Evolutionary conservation across 2,888 invertebrate species (phyloP), one percentile per base, ranked within the genome.

Genomic region (Melinopterus prodromus): DNA sequence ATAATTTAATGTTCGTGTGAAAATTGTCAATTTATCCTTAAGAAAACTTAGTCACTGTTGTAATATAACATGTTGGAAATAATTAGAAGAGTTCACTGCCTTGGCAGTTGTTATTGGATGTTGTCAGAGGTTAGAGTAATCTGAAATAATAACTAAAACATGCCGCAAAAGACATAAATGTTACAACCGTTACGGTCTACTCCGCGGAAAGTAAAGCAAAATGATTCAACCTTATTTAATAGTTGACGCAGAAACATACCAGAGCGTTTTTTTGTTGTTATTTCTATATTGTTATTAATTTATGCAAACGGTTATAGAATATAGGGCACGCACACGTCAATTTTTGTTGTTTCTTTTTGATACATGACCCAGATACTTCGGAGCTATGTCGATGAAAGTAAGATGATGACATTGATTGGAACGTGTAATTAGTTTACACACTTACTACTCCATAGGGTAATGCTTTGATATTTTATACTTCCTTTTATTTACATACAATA

Each of bases 331-430:
- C 53, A 53, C 12, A 53, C 53, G 1, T 53, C 53, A 9, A 53
- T 53, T 53, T 53, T 53, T 12, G 53, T 53, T 53, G 7, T 12
- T 53, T 53, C 12, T 53, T 53, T 53, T 53, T 53, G 53, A 53
- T 53, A 12, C 53, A 53, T 53, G 53, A 53, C 53, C 53, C 53
- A 53, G 53, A 53, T 53, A 53, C 53, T 53, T 53, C 53, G 12
- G 9, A 53, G 53, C 53, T 53, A 53, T 53, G 53, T 12, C 53
- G 53, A 53, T 53, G 53, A 53, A 53, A 53, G 53, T 53, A 53
- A 53, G 53, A 53, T 53, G 53, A 53, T 53, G 53, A 53, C 53
- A 53, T 53, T 53, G 53, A 53, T 53, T 53, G 53, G 53, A 53
- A 12, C 53, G 7, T 9, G 53, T 12, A 53, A 53, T 53, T 53